Evolutionary conservation across 2,113 vertebrate species (phyloP).

Genomic region (Mirza zaza): DNA sequence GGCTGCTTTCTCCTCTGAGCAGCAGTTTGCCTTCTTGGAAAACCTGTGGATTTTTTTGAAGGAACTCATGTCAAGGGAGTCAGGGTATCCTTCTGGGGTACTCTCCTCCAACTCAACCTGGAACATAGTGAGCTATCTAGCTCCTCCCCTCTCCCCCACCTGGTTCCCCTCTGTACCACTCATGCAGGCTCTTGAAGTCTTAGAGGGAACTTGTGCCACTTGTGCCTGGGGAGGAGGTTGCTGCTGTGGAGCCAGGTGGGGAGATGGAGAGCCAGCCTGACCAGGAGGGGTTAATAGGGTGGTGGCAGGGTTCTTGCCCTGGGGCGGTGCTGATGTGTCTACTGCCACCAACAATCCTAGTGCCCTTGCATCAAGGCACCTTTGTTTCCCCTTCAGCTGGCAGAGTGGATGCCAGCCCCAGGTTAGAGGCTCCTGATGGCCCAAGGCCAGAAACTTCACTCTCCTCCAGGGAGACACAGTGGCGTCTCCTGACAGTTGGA

Average conservation of each 20-base stretch:
- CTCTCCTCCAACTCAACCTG: not conserved
- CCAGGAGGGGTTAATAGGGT: constrained; percentile 60
- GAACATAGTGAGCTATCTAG: not conserved
- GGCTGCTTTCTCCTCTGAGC: not conserved
- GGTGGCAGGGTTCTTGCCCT: not conserved
- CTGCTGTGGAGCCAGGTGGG: not conserved
- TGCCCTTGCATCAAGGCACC: constrained; percentile 72
- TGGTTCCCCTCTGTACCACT: not conserved
- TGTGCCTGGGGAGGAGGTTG: not conserved
- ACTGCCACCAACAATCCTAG: constrained; percentile 47
- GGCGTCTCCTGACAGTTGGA: constrained; percentile 81
- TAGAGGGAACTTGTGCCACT: not conserved
- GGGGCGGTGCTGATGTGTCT: constrained; percentile 41
- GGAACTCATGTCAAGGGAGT: not conserved
- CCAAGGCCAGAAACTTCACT: constrained; percentile 76
- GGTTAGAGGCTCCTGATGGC: constrained; percentile 80
- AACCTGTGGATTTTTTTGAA: constrained; percentile 16
- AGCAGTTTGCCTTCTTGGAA: constrained; percentile 31
- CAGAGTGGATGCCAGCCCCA: constrained; percentile 76
- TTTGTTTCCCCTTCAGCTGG: constrained; percentile 72
- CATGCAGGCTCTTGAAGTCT: not conserved
- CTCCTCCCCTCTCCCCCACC: not conserved
- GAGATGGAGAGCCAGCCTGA: not conserved
- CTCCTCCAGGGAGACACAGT: constrained; percentile 72
- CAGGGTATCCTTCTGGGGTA: not conserved